A percentile compares a stretch with the other conserved stretches of the same genome.
phyloP scores from a whole-genome alignment of 2,113 vertebrate species.

The Hydrolagus affinis region DNA sequence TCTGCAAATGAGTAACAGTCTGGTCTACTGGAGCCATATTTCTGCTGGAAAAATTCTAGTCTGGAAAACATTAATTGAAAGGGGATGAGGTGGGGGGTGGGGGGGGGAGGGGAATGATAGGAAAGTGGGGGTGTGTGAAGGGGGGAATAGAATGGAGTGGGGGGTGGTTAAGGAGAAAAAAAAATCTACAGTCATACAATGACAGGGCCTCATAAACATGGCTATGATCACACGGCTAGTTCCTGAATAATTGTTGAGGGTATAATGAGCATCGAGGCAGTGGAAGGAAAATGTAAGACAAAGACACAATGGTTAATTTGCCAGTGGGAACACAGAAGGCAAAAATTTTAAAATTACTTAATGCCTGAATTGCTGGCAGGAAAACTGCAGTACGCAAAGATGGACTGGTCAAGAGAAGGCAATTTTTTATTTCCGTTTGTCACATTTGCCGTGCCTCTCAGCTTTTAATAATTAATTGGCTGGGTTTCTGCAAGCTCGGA shows the following conservation, averaged over 20 bases:
- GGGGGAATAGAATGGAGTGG: no score
- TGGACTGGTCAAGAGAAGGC: not conserved
- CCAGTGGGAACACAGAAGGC: not conserved
- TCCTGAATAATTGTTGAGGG: not conserved
- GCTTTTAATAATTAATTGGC: not conserved
- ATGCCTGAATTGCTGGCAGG: conserved; percentile 6
- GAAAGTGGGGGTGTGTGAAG: no score
- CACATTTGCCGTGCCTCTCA: not conserved
- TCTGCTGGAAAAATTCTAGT: not conserved
- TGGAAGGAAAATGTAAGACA: not conserved
- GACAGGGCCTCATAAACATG: conserved; percentile 12
- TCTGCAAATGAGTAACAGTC: conserved; percentile 18
- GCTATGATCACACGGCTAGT: not conserved
- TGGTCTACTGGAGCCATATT: conserved; percentile 18
- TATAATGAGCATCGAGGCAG: conserved; percentile 1
- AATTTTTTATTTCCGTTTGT: not conserved
- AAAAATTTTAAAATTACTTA: not conserved
- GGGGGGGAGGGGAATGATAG: no score
- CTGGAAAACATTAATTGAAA: conserved; percentile 16
- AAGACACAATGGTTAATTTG: not conserved
- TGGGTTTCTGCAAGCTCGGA: not conserved
- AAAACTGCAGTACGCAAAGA: not conserved
- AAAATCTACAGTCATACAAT: conserved; percentile 9
- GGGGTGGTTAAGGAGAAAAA: not conserved
- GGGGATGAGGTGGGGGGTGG: no score